A percentile compares a stretch with the other conserved stretches of the same genome.
Evolutionary conservation across 1,140 invertebrate genomes (phyloP).

Genomic region (Gryon sp.): DNA sequence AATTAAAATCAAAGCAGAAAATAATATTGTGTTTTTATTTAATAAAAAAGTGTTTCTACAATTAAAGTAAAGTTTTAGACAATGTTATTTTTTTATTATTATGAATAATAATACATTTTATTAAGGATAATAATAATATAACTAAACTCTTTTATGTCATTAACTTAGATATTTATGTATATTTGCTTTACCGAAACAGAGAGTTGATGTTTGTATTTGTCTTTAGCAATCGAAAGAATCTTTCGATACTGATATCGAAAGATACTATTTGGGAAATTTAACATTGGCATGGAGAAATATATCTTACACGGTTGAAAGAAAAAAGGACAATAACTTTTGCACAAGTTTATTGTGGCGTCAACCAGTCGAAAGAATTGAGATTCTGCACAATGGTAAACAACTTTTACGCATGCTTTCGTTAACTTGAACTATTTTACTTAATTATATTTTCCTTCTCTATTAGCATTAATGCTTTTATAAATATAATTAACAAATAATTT

Average conservation of each 20-base stretch:
- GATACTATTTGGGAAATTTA: constrained; percentile 43
- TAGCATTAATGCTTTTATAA: background rate
- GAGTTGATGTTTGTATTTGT: background rate
- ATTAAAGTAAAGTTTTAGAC: too few species aligned
- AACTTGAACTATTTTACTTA: background rate
- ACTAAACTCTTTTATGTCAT: too few species aligned
- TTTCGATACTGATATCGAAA: constrained; percentile 10
- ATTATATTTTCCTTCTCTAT: background rate
- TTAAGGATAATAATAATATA: too few species aligned
- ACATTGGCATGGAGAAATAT: constrained; percentile 65
- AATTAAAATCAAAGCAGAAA: background rate
- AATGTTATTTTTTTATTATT: too few species aligned
- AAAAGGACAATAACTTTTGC: constrained; percentile 32
- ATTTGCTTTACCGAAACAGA: background rate
- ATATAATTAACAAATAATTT: background rate
- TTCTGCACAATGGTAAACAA: constrained; percentile 62
- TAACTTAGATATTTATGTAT: background rate
- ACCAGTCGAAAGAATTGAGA: constrained; percentile 40
- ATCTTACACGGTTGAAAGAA: constrained; percentile 53
- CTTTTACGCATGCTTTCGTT: background rate
- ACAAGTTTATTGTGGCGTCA: constrained; percentile 55
- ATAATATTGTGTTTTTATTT: background rate
- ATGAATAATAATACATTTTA: too few species aligned
- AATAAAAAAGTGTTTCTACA: too few species aligned
- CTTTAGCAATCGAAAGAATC: constrained; percentile 10